Conservation (phyloP, 2,113 vertebrate species). For the Tychaedon coryphoeus region DNA sequence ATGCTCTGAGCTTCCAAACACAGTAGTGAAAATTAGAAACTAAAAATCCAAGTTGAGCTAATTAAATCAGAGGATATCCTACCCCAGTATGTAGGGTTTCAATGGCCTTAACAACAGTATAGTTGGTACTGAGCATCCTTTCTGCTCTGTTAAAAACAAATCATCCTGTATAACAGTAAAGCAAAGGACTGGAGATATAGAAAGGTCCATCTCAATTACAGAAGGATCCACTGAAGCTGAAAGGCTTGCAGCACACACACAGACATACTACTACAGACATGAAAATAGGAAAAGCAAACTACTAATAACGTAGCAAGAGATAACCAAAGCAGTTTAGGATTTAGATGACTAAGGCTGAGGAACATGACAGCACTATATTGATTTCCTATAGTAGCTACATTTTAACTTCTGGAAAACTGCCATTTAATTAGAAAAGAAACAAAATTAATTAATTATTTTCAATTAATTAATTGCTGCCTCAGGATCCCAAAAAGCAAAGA, state of each 20-base stretch:
- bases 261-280: not conserved
- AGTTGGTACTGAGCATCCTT: not conserved
- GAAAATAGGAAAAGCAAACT: not conserved
- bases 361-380: not conserved
- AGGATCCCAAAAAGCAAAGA: not conserved
- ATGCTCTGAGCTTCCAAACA: not conserved
- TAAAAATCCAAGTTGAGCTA: not conserved
- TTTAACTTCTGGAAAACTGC: not conserved
- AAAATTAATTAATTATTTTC: too few species aligned
- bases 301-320: rapidly evolving
- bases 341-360: not conserved
- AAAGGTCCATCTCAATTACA: not conserved
- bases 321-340: not conserved
- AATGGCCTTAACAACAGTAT: not conserved
- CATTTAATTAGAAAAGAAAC: not conserved
- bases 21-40: not conserved
- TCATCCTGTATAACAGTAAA: not conserved
- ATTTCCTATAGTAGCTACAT: not conserved
- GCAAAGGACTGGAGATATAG: not conserved
- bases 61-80: not conserved
- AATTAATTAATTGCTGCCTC: not conserved
- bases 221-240: not conserved
- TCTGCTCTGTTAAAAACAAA: not conserved
- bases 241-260: not conserved
- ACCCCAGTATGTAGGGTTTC: rapidly evolving